Evolutionary conservation across 2,888 invertebrate species (phyloP).

Genomic region (Nomada fucata): DNA sequence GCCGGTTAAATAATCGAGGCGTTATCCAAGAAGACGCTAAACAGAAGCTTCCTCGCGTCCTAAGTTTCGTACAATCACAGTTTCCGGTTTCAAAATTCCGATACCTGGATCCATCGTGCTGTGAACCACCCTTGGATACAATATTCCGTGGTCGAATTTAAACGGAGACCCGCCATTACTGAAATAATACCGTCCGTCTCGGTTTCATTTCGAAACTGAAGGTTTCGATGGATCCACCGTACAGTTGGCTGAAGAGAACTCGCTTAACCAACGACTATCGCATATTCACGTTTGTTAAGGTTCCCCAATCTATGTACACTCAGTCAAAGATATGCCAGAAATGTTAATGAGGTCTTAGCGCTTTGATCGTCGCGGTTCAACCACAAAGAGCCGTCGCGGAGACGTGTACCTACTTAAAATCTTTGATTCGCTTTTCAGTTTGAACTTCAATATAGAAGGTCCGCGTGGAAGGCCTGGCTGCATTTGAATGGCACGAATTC

Average conservation of each 20-base stretch:
- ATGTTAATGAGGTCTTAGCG: constrained; percentile 37
- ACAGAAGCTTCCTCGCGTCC: constrained; percentile 3
- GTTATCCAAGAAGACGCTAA: neutral
- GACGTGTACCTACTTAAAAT: neutral
- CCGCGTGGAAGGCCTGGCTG: neutral
- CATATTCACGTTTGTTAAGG: constrained; percentile 3
- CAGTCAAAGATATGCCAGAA: neutral
- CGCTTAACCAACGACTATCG: neutral
- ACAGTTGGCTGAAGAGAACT: neutral
- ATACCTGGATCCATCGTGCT: neutral
- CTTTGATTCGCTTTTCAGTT: constrained; percentile 18
- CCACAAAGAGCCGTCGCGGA: neutral
- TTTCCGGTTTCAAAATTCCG: constrained; percentile 11
- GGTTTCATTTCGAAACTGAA: neutral
- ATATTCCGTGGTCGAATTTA: constrained; percentile 34
- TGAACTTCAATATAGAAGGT: neutral
- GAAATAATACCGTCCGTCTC: constrained; percentile 34
- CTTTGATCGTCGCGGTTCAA: constrained; percentile 26
- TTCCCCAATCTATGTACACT: neutral
- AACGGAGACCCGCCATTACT: constrained; percentile 10
- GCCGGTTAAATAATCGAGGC: constrained; percentile 4
- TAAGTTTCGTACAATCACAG: constrained; percentile 10
- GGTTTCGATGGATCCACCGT: constrained; percentile 12
- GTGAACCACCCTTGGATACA: constrained; percentile 14
- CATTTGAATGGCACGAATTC: neutral